phyloP scores from a whole-genome alignment of 2,113 vertebrate species.

The Nerophis lumbriciformis region DNA sequence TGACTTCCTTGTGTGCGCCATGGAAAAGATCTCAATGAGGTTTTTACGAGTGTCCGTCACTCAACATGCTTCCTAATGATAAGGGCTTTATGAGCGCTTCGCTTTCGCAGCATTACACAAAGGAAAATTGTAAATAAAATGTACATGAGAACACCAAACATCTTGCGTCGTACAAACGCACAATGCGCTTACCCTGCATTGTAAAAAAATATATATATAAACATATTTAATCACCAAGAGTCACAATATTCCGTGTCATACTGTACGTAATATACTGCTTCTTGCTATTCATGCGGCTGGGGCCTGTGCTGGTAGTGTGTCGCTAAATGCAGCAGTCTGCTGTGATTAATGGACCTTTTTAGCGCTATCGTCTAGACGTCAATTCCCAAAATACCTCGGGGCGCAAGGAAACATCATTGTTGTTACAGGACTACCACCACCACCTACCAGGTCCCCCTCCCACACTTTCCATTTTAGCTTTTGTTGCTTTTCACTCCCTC shows the following conservation, averaged over 20 bases:
- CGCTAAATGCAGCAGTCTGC: slow-evolving; percentile 17
- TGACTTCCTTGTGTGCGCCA: slow-evolving; percentile 4
- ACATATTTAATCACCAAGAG: background rate
- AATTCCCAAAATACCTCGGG: slow-evolving; percentile 53
- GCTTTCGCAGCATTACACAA: slow-evolving; percentile 5
- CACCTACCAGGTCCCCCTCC: background rate
- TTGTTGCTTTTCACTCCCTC: slow-evolving; percentile 7
- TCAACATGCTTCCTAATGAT: slow-evolving; percentile 55
- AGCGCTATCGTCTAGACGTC: slow-evolving; percentile 48
- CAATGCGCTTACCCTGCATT: background rate
- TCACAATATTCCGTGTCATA: background rate
- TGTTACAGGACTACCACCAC: slow-evolving; percentile 24
- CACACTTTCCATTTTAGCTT: slow-evolving; percentile 7
- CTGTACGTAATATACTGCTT: slow-evolving; percentile 2
- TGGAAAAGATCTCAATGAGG: slow-evolving; percentile 23
- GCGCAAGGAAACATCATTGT: slow-evolving; percentile 29
- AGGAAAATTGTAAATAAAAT: background rate
- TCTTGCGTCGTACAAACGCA: background rate
- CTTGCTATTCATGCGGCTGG: slow-evolving; percentile 13
- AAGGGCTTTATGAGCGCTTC: slow-evolving; percentile 32
- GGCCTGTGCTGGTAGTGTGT: slow-evolving; percentile 1
- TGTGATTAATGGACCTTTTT: slow-evolving; percentile 50
- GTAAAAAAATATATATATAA: too few relatives aligned
- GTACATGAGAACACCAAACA: background rate
- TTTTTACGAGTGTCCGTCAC: slow-evolving; percentile 39